Conservation (phyloP, 2,113 vertebrate genomes). For the Platysternon megacephalum region DNA sequence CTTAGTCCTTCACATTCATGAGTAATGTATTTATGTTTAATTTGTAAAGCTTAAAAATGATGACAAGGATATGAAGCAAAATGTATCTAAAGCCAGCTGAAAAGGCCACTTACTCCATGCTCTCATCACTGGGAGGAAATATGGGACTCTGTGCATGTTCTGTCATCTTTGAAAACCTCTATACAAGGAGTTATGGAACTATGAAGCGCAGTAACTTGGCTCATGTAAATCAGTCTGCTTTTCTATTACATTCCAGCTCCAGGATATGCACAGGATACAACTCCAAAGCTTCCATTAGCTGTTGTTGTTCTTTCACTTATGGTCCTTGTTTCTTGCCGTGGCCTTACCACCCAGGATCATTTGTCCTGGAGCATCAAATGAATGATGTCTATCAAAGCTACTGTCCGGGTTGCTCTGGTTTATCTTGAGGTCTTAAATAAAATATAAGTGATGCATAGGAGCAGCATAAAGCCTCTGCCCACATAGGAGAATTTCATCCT, state of each 20-base stretch:
- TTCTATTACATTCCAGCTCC: not conserved
- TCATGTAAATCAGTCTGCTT: fast-evolving
- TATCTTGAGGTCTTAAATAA: not conserved
- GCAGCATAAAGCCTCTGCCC: not conserved
- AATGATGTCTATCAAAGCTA: not conserved
- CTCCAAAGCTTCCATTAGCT: not conserved
- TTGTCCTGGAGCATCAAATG: not conserved
- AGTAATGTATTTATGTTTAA: not conserved
- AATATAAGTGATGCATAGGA: not conserved
- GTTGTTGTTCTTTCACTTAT: not conserved
- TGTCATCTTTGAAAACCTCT: not conserved
- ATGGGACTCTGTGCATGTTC: fast-evolving
- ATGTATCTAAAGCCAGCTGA: not conserved
- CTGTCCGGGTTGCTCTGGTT: not conserved
- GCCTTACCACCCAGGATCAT: not conserved
- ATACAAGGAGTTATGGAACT: not conserved
- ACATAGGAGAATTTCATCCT: not conserved
- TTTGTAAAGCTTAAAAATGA: not conserved
- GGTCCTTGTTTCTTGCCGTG: not conserved
- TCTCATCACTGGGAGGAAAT: not conserved
- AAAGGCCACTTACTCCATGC: not conserved
- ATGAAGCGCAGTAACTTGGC: not conserved
- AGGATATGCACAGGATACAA: not conserved
- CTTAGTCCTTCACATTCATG: not conserved
- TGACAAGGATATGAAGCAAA: not conserved